Percentiles rank a stretch among this genome's conserved stretches.
Evolutionary conservation across 2,888 invertebrate genomes (phyloP).

Genomic region (Acrobasis suavella): DNA sequence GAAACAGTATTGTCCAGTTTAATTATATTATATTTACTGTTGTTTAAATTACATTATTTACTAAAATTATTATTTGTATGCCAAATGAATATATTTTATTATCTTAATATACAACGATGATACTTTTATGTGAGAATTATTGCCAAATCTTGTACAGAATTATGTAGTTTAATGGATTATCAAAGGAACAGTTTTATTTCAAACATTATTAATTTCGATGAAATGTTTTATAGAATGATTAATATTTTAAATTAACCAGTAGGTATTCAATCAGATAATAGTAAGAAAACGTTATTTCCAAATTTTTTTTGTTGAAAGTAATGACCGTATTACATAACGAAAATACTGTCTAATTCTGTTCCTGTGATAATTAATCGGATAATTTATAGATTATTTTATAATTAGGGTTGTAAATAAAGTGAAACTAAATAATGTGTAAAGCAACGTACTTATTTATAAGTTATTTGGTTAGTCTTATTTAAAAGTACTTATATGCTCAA

Average conservation of each 20-base stretch:
- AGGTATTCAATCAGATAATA: too few species aligned
- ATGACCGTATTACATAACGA: background rate
- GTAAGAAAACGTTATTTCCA: background rate
- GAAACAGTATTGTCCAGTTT: constrained; percentile 47
- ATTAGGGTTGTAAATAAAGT: constrained; percentile 20
- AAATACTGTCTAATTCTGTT: background rate
- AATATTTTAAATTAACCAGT: too few species aligned
- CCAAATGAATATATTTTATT: constrained; percentile 37
- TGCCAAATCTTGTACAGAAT: constrained; percentile 59
- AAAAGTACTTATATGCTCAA: background rate
- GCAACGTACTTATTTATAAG: background rate
- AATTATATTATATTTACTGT: constrained; percentile 36
- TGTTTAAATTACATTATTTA: constrained; percentile 30
- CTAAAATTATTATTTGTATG: constrained; percentile 28
- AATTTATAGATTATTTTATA: constrained; percentile 26
- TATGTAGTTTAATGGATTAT: constrained; percentile 22
- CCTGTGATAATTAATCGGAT: constrained; percentile 7
- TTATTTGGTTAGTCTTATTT: background rate
- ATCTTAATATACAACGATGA: constrained; percentile 42
- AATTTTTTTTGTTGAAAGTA: too few species aligned
- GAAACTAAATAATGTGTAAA: constrained; percentile 3
- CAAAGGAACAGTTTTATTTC: background rate
- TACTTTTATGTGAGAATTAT: constrained; percentile 36
- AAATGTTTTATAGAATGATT: too few species aligned
- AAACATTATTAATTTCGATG: too few species aligned